Conservation (phyloP, 2,113 vertebrate genomes). For the Ammodytes marinus region DNA sequence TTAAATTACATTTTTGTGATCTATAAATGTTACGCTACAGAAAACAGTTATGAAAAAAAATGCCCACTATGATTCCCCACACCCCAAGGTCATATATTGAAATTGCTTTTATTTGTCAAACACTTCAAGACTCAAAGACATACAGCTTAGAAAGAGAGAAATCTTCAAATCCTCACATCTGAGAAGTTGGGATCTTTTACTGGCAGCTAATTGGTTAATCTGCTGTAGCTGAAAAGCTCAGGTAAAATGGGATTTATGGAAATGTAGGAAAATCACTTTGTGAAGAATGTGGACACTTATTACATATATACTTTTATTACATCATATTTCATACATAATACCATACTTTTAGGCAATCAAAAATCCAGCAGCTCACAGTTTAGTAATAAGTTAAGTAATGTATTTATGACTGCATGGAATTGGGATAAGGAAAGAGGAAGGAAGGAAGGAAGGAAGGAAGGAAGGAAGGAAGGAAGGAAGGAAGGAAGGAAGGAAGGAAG, state of each 20-base stretch:
- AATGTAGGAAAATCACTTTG: background rate
- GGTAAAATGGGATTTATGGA: background rate
- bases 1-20: background rate
- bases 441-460: constrained; percentile 2
- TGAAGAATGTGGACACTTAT: constrained; percentile 5
- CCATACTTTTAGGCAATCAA: background rate
- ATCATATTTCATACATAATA: constrained; percentile 16
- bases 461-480: constrained; percentile 18
- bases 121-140: background rate
- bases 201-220: background rate
- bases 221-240: background rate
- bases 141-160: background rate
- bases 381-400: no score
- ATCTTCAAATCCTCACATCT: background rate
- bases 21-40: no score
- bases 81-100: background rate
- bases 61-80: background rate
- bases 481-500: constrained; percentile 1
- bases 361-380: background rate
- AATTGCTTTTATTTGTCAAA: background rate
- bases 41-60: background rate
- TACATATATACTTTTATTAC: constrained; percentile 12
- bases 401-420: background rate
- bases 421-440: background rate
- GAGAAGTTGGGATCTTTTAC: background rate